These are phyloP conservation scores for Sebastes nivosus DNA, from an alignment of 2,797 vertebrate genomes.

Conservation along the genomic window DNA sequence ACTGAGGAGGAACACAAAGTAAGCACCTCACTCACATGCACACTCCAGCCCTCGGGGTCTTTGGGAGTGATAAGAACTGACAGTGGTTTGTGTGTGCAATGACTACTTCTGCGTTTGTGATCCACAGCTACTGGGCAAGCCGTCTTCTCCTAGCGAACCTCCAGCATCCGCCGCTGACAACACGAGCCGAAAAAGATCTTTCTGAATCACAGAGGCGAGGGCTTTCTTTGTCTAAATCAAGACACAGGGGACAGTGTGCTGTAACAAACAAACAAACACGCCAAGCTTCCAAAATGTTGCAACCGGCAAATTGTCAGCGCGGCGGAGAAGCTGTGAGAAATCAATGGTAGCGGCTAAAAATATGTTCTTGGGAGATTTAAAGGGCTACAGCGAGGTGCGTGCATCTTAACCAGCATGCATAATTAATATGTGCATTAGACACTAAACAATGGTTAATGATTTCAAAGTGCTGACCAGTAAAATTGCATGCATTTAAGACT, in stretches of 20 bases:
- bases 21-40: constrained; percentile 79
- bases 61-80: constrained; percentile 78
- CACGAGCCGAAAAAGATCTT: constrained; percentile 53
- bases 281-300: constrained; percentile 34
- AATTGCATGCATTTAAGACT: constrained; percentile 55
- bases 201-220: constrained; percentile 47
- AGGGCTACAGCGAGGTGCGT: constrained; percentile 5
- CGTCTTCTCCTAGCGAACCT: constrained; percentile 40
- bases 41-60: constrained; percentile 68
- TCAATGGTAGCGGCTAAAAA: constrained; percentile 47
- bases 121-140: constrained; percentile 56
- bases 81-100: constrained; percentile 74
- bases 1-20: constrained; percentile 74
- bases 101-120: constrained; percentile 73
- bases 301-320: constrained; percentile 30
- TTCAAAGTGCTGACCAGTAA: constrained; percentile 74
- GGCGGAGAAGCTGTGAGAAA: constrained; percentile 10
- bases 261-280: constrained; percentile 24
- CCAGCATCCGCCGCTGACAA: constrained; percentile 53
- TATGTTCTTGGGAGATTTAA: constrained; percentile 25
- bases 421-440: constrained; percentile 72
- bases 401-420: constrained; percentile 61
- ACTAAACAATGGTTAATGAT: constrained; percentile 69
- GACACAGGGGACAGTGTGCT: constrained; percentile 46
- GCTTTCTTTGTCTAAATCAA: constrained; percentile 69